Conservation (phyloP, 2,113 vertebrate species). For the Phalacrocorax carbo region DNA sequence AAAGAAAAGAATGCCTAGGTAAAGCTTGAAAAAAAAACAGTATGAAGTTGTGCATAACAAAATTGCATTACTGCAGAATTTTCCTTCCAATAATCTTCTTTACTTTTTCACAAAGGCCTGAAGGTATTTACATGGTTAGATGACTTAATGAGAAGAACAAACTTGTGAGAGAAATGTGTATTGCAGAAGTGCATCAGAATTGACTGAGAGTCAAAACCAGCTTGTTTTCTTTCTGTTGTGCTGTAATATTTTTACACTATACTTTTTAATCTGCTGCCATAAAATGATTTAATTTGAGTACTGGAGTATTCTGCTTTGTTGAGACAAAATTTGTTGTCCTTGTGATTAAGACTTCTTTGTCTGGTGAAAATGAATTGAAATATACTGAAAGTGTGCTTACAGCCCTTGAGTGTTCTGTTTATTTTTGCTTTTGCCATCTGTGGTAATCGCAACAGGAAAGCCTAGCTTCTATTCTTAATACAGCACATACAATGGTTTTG, state of each 20-base stretch:
- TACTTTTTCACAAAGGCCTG: background rate
- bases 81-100: background rate
- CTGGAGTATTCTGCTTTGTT: background rate
- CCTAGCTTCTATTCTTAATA: background rate
- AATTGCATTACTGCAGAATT: background rate
- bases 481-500: background rate
- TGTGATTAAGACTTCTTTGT: background rate
- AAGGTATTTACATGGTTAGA: background rate
- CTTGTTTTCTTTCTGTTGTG: background rate
- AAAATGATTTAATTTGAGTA: background rate
- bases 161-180: background rate
- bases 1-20: background rate
- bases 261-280: background rate
- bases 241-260: background rate
- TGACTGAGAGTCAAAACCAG: background rate
- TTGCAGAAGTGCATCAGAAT: background rate
- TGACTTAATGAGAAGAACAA: background rate
- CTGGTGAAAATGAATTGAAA: background rate
- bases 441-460: background rate
- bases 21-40: background rate
- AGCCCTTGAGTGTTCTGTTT: background rate
- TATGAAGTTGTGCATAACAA: background rate
- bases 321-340: background rate
- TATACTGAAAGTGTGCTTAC: background rate
- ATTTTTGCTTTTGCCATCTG: background rate